phyloP scores from a whole-genome alignment of 2,797 vertebrate species.

The Crypturellus tataupa region DNA sequence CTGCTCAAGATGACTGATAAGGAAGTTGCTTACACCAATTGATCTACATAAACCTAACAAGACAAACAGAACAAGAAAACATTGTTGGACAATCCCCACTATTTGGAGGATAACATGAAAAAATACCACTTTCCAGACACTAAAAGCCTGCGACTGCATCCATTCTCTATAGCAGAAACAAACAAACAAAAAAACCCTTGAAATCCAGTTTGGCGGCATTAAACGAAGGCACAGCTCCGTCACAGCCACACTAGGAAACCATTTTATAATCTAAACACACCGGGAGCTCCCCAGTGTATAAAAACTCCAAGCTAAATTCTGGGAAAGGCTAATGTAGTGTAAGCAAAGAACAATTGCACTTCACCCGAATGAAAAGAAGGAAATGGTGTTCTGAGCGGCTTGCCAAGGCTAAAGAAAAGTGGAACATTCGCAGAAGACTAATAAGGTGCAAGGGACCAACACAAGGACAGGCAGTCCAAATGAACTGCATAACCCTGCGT shows the following conservation, averaged over 20 bases:
- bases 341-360: conserved; percentile 80
- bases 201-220: conserved; percentile 46
- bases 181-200: not conserved
- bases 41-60: conserved; percentile 82
- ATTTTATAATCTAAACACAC: conserved; percentile 75
- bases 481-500: conserved; percentile 13
- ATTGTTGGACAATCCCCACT: not conserved
- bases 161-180: not conserved
- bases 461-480: conserved; percentile 47
- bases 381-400: conserved; percentile 77
- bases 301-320: conserved; percentile 77
- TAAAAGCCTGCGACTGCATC: not conserved
- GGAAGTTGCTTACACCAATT: conserved; percentile 89
- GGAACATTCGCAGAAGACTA: conserved; percentile 70
- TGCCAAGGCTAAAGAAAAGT: conserved; percentile 79
- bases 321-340: conserved; percentile 79
- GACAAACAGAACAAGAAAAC: conserved; percentile 2
- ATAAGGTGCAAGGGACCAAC: conserved; percentile 45
- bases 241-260: conserved; percentile 64
- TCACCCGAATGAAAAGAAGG: conserved; percentile 83
- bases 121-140: not conserved
- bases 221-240: conserved; percentile 30
- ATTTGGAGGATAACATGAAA: not conserved
- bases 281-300: conserved; percentile 79
- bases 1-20: conserved; percentile 85